Evolutionary conservation across 2,113 vertebrate genomes (phyloP).

Genomic region (Typhlomys cinereus): DNA sequence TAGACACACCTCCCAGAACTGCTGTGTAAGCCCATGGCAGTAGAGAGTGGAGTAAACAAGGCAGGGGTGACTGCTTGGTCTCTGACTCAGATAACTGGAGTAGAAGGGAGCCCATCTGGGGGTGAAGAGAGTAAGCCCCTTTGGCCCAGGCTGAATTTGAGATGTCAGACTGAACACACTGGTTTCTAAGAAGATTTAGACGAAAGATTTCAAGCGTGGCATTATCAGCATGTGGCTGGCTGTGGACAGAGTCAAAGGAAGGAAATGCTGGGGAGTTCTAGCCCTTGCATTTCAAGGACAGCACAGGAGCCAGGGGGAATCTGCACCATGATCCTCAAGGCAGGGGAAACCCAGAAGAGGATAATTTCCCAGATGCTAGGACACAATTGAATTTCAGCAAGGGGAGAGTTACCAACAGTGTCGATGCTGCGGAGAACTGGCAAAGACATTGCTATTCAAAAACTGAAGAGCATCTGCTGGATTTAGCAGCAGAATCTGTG

Average conservation of each 20-base stretch:
- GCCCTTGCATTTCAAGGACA: not conserved
- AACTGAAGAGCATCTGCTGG: not conserved
- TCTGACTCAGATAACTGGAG: not conserved
- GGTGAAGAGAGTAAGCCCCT: rapidly evolving
- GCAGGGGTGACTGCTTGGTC: not conserved
- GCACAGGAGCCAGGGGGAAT: not conserved
- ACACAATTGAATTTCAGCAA: not conserved
- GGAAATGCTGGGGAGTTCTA: not conserved
- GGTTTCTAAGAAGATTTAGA: not conserved
- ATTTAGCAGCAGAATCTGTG: not conserved
- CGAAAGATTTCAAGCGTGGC: no score
- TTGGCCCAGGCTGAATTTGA: not conserved
- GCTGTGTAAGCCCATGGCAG: not conserved
- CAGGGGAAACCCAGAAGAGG: not conserved
- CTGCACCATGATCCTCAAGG: not conserved
- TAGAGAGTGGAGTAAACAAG: not conserved
- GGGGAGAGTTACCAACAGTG: not conserved
- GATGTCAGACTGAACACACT: not conserved
- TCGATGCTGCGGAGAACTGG: not conserved
- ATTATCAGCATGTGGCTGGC: not conserved
- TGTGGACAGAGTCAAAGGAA: not conserved
- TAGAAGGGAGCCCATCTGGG: not conserved
- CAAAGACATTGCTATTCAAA: not conserved
- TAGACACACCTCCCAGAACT: not conserved
- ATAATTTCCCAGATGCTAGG: not conserved